A percentile compares a stretch with the other conserved stretches of the same genome.
These are phyloP conservation scores for Parnassius smintheus DNA, from an alignment of 2,888 invertebrate species.

Conservation along the genomic window DNA sequence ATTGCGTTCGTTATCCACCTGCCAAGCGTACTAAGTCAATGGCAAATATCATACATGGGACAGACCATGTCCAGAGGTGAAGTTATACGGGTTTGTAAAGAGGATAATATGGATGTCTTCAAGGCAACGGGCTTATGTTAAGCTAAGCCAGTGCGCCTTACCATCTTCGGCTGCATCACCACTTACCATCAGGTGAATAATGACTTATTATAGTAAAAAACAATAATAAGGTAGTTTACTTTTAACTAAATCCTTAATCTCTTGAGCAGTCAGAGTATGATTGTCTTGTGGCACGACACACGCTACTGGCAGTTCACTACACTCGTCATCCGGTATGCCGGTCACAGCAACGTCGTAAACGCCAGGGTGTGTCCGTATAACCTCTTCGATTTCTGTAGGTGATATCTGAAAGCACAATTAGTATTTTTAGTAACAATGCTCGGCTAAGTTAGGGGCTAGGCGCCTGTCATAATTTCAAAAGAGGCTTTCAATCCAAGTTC, in stretches of 20 bases:
- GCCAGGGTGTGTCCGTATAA: conserved; percentile 33
- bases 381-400: conserved; percentile 36
- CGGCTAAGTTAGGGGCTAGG: too few species aligned
- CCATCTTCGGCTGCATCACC: too few species aligned
- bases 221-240: conserved; percentile 33
- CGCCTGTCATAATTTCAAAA: too few species aligned
- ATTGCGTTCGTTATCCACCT: not conserved
- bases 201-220: too few species aligned
- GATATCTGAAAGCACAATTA: conserved; percentile 44
- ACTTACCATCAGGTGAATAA: too few species aligned
- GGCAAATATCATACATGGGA: not conserved
- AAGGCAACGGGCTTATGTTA: too few species aligned
- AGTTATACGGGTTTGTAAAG: too few species aligned
- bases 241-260: conserved; percentile 56
- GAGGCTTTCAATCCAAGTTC: too few species aligned
- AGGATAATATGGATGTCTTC: too few species aligned
- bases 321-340: conserved; percentile 43
- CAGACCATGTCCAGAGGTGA: too few species aligned
- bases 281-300: conserved; percentile 44
- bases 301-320: conserved; percentile 54
- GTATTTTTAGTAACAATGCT: not conserved
- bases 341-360: conserved; percentile 55
- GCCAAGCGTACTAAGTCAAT: not conserved
- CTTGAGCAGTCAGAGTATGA: conserved; percentile 39
- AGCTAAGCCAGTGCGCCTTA: too few species aligned